Conservation (phyloP, 2,113 vertebrate species). For the Bubo bubo region DNA sequence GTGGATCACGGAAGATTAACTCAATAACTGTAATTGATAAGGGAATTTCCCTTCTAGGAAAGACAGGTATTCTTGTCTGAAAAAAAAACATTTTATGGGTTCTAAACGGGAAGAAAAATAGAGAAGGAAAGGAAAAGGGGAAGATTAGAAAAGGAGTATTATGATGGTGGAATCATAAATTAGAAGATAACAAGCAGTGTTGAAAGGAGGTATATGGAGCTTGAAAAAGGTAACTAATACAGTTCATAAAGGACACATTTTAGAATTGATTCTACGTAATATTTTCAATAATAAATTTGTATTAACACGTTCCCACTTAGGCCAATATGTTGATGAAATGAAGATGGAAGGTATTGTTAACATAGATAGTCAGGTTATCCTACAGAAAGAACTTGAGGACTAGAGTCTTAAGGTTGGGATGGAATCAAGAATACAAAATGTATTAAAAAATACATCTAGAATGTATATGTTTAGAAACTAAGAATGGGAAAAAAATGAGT, state of each 20-base stretch:
- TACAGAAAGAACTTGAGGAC: background rate
- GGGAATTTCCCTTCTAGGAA: background rate
- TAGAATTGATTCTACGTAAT: background rate
- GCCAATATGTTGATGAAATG: background rate
- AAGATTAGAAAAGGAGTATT: background rate
- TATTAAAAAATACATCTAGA: background rate
- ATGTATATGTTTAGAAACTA: background rate
- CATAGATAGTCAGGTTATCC: background rate
- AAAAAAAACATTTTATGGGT: background rate
- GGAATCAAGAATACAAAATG: background rate
- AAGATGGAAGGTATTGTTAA: background rate
- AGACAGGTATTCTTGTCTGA: background rate
- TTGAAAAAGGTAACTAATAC: background rate
- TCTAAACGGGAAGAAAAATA: background rate
- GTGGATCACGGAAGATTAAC: background rate
- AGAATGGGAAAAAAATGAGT: background rate
- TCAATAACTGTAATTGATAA: background rate
- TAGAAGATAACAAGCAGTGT: background rate
- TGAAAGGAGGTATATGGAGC: background rate
- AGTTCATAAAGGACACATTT: background rate
- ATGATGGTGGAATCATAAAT: background rate
- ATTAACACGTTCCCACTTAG: background rate
- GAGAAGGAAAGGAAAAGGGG: background rate
- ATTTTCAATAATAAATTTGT: background rate
- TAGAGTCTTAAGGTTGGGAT: background rate